A percentile compares a stretch with the other conserved stretches of the same genome.
Evolutionary conservation across 2,888 invertebrate genomes (phyloP).

Genomic region (Odontocerum albicorne): DNA sequence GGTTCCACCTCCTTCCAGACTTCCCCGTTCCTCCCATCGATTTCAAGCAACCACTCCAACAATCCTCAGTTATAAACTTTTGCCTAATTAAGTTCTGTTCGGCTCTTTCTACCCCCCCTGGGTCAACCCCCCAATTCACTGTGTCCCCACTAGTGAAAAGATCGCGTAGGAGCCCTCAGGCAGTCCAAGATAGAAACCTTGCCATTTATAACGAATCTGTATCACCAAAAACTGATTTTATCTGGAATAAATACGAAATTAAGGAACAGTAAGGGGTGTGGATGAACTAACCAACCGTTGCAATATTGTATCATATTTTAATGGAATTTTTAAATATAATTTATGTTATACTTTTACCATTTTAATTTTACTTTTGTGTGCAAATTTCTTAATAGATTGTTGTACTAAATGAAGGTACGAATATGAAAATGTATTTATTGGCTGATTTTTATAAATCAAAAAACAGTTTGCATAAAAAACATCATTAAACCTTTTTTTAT

Average conservation of each 20-base stretch:
- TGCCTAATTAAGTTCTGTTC: constrained; percentile 37
- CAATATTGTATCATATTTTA: too few species aligned
- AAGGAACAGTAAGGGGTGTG: too few species aligned
- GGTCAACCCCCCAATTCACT: not conserved
- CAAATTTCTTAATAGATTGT: too few species aligned
- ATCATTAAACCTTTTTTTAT: too few species aligned
- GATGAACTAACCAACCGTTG: too few species aligned
- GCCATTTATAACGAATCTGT: constrained; percentile 35
- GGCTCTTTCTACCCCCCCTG: constrained; percentile 3
- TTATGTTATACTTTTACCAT: too few species aligned
- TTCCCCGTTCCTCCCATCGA: constrained; percentile 13
- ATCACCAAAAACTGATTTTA: constrained; percentile 33
- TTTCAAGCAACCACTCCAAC: constrained; percentile 22
- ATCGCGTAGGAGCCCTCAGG: constrained; percentile 21
- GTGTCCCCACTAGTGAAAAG: constrained; percentile 20
- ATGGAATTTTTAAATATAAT: too few species aligned
- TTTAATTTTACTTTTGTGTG: too few species aligned
- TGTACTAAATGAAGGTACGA: too few species aligned
- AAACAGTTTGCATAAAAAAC: too few species aligned
- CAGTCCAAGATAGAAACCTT: constrained; percentile 11
- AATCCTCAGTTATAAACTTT: constrained; percentile 34
- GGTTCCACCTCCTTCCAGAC: constrained; percentile 6
- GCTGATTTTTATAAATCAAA: too few species aligned
- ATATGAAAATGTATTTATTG: too few species aligned
- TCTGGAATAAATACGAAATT: constrained; percentile 22